Conservation (phyloP, 2,797 vertebrate genomes). For the Chelon labrosus region DNA sequence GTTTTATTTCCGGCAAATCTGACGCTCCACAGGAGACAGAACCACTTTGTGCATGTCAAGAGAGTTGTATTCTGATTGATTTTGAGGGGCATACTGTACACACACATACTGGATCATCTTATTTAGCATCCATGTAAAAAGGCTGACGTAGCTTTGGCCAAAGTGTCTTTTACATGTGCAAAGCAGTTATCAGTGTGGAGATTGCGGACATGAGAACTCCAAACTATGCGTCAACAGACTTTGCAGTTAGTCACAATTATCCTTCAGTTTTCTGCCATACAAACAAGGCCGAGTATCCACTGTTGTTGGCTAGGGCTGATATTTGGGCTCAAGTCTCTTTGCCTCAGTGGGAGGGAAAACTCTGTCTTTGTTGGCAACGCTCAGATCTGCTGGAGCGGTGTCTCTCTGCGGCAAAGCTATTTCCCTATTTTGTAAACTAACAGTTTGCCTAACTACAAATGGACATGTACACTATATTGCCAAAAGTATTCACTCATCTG, state of each 20-base stretch:
- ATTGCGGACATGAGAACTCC: constrained; percentile 21
- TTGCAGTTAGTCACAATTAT: constrained; percentile 47
- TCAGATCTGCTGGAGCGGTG: constrained; percentile 6
- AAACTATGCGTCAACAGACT: constrained; percentile 31
- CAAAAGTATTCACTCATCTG: too few species aligned
- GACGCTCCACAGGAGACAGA: too few species aligned
- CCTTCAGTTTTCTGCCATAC: constrained; percentile 31
- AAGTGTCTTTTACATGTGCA: constrained; percentile 3
- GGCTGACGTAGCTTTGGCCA: background rate
- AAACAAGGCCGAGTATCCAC: constrained; percentile 26
- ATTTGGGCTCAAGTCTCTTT: constrained; percentile 19
- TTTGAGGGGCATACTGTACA: too few species aligned
- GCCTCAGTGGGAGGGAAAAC: constrained; percentile 16
- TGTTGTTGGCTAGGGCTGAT: constrained; percentile 26
- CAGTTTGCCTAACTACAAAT: constrained; percentile 7
- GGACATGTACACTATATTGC: background rate
- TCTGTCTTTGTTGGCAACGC: constrained; percentile 15
- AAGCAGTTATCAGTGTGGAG: constrained; percentile 9
- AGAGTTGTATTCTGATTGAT: too few species aligned
- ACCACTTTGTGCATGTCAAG: too few species aligned
- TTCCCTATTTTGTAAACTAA: background rate
- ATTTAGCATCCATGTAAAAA: too few species aligned
- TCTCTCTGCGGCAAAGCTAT: constrained; percentile 9
- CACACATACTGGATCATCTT: too few species aligned
- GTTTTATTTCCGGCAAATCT: too few species aligned